Base-by-base conservation (phyloP, 2,797 vertebrate genomes). In the Helicolenus hilgendorfi region DNA sequence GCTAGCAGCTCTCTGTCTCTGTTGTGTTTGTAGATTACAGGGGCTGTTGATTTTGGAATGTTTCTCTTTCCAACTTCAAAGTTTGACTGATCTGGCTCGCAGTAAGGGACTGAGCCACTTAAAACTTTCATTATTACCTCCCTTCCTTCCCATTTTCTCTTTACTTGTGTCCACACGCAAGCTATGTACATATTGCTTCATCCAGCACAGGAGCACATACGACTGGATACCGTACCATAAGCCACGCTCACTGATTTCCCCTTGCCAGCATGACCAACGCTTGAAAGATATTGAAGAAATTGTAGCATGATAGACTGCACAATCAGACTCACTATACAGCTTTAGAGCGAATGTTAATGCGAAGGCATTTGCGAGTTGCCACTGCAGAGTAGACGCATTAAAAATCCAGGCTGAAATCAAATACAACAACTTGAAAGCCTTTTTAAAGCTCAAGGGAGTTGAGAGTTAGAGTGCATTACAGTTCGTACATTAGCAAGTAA, bases 11-110 rank as follows among this genome's bases (percentile, higher is more conserved):
- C 84, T 79, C 83, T 80, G 82, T 89, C 87, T 92, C 90, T 77
- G 92, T 85, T 94, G 96, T 93, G 93, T 95, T 96, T 95, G 93
- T 92, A 96, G 94, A 97, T 96, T 94, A 94, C 86, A 95, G 89
- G 55, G 76, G 70, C 86, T 93, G 95, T 95, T 95, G 95, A 94
- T 95, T 96, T 91, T 92, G 72, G 85, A 85, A 93, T 91, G 81
- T 91, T 93, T 90, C 90, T 94, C 80, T 89, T 87, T 89, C 89
- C 71, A 69, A 85, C 90, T 95, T 96, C 94, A 95, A 96, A 96
- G 93, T 94, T 92, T 72, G 92, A 94, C 86, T 93, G 93, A 95
- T 96, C 85, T 89, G 13, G 62, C 89, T 89, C 24, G 90, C 84
- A 88, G 81, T 88, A 29, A 87, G 85, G 79, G 86, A 90, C 79